A percentile compares a stretch with the other conserved stretches of the same genome.
phyloP scores from a whole-genome alignment of 2,888 invertebrate genomes.

The Arge pagana region DNA sequence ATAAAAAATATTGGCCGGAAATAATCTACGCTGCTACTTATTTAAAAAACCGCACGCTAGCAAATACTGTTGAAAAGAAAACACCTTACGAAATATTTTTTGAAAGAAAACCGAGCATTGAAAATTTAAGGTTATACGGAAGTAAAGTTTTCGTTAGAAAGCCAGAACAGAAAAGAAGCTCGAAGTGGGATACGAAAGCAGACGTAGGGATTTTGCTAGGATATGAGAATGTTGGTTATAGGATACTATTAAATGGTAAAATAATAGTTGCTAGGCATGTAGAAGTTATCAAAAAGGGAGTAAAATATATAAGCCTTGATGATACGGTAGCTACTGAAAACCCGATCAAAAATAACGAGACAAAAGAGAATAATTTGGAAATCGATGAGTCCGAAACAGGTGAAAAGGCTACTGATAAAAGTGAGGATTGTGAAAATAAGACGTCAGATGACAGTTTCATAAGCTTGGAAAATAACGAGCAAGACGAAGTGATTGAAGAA shows the following conservation, averaged over 20 bases:
- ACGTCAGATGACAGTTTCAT: no score
- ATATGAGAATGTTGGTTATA: slow-evolving; percentile 25
- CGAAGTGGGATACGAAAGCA: slow-evolving; percentile 22
- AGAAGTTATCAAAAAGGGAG: slow-evolving; percentile 20
- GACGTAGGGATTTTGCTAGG: slow-evolving; percentile 18
- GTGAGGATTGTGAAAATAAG: no score
- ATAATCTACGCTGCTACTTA: slow-evolving; percentile 9
- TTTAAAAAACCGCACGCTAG: slow-evolving; percentile 12
- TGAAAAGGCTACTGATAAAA: no score
- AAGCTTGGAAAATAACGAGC: no score
- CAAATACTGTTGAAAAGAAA: slow-evolving; percentile 12
- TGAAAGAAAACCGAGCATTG: slow-evolving; percentile 14
- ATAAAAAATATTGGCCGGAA: slow-evolving; percentile 19
- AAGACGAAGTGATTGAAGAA: no score
- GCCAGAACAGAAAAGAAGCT: slow-evolving; percentile 12
- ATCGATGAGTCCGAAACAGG: no score
- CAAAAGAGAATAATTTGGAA: no score
- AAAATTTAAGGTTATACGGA: slow-evolving; percentile 17
- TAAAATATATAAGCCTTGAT: slow-evolving; percentile 13
- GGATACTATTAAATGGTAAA: slow-evolving; percentile 19
- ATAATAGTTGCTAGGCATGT: slow-evolving; percentile 25
- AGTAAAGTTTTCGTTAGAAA: slow-evolving; percentile 21
- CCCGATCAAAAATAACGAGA: no score
- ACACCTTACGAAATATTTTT: slow-evolving; percentile 28
- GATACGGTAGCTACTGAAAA: no score